Base-by-base conservation (phyloP, 2,888 invertebrate genomes). In the Masnerella sp. region DNA sequence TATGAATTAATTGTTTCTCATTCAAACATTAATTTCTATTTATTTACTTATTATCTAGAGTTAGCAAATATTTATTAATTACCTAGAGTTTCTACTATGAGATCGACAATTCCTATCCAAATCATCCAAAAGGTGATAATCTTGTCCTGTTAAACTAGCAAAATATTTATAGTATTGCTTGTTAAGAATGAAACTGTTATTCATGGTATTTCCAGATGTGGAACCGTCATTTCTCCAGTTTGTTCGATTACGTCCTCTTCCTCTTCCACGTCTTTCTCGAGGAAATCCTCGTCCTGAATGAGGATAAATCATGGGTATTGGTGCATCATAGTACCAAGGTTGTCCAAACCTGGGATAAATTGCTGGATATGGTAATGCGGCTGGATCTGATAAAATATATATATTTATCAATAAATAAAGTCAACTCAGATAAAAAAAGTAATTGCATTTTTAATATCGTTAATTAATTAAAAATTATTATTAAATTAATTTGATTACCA, bases 111-210 rank as follows among this genome's bases (percentile, higher is more conserved):
- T 83, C 43, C 83, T 77, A 2, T 81, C 81, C 38, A 81, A 82
- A 54, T 81, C 88, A 49, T 89, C 89, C 77, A 90, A 89, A 74
- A 89, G 89, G 61, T 89, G 90, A 15, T 88, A 87, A 51, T 91
- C 90, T 36, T 90, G 88, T 42, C 90, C 90, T 0, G 91, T 88
- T 28, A 92, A 87, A 79, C 89, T 91, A 49, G 91, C 90, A 76
- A 92, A 91, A 71, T 92, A 92, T 78, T 91, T 91, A 75, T 88
- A 88, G 78, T 89, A 89, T 75, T 89, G 88, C 32, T 89, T 88
- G 74, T 89, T 85, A 59, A 88, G 87, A 45, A 68, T 68, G 12
- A 88, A 79, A 76, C 87, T 84, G 1, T 85, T 86, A 79, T 85
- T 85, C 61, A 84, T 85, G 1, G 81, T 77, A 2, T 84, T 87